Conservation (phyloP, 2,113 vertebrate genomes). For the Ageneiosus marmoratus region DNA sequence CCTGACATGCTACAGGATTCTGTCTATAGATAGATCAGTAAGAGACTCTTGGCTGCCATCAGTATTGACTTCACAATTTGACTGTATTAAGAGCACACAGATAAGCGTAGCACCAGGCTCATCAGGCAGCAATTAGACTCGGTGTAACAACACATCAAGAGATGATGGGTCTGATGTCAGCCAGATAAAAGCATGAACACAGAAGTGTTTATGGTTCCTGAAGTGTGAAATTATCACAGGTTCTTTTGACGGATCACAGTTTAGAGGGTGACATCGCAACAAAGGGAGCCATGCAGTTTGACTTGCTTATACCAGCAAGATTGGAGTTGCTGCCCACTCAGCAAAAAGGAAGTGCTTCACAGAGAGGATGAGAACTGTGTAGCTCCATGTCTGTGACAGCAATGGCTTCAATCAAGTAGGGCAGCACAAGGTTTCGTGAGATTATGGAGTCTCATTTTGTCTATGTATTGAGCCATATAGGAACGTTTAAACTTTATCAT, state of each 20-base stretch:
- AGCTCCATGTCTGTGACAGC: constrained; percentile 6
- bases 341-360: constrained; percentile 25
- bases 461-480: constrained; percentile 7
- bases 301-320: constrained; percentile 38
- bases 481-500: constrained; percentile 8
- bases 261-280: background rate
- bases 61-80: constrained; percentile 57
- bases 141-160: constrained; percentile 33
- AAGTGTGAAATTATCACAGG: constrained; percentile 43
- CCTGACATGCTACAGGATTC: constrained; percentile 67
- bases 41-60: constrained; percentile 58
- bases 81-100: constrained; percentile 28
- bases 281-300: constrained; percentile 21
- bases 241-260: constrained; percentile 31
- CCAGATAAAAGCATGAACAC: constrained; percentile 20
- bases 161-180: constrained; percentile 25
- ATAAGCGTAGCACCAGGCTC: constrained; percentile 21
- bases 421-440: constrained; percentile 16
- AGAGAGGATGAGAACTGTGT: background rate
- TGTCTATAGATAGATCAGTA: constrained; percentile 66
- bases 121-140: constrained; percentile 19
- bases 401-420: background rate
- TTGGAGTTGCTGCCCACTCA: constrained; percentile 23
- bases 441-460: constrained; percentile 12
- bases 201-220: constrained; percentile 30